Evolutionary conservation across 2,113 vertebrate genomes (phyloP), one percentile per base, ranked within the genome.

Genomic region (Glaucidium brasilianum): DNA sequence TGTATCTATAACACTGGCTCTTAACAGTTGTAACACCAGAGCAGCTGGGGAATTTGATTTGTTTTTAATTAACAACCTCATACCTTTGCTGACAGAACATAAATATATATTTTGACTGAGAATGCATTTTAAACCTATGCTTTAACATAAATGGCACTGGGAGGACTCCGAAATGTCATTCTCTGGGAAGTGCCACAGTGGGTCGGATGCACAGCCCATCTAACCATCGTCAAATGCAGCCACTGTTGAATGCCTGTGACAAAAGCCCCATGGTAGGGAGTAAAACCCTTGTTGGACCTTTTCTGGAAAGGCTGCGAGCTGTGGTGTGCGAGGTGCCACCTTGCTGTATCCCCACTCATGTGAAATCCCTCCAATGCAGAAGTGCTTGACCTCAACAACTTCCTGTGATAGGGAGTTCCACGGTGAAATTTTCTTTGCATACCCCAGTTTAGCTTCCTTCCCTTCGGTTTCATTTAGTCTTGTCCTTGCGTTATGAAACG

Each of bases 301-400:
- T 55, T 15, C 64, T 34, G 76, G 82, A 59, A 60, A 21, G 30
- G 63, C 56, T 37, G 63, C 5, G 41, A 63, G 75, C n/a, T 43
- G 75, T 2, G 30, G 17, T 11, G 86, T 10, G 59, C 2, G 26
- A 90, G 72, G 50, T 86, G 86, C 73, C 76, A 84, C 94, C 72
- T 30, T 6, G 49, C 91, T 37, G 45, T 23, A 37, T 23, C 74
- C 74, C 75, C 85, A n/a, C 4, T 11, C 50, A 59, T 17, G 52
- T 56, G 43, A 84, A 78, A 86, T 78, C 85, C 71, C 89, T 86
- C 73, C 89, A 56, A n/a, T 56, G 93, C 93, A 92, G 87, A 97
- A 97, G 90, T 88, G 93, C 84, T 95, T 74, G 94, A 94, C 95
- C 96, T 89, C 95, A 95, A 92, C 93, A 92, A 97, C 94, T 96